phyloP scores from a whole-genome alignment of 2,113 vertebrate genomes.

The Scopus umbretta region DNA sequence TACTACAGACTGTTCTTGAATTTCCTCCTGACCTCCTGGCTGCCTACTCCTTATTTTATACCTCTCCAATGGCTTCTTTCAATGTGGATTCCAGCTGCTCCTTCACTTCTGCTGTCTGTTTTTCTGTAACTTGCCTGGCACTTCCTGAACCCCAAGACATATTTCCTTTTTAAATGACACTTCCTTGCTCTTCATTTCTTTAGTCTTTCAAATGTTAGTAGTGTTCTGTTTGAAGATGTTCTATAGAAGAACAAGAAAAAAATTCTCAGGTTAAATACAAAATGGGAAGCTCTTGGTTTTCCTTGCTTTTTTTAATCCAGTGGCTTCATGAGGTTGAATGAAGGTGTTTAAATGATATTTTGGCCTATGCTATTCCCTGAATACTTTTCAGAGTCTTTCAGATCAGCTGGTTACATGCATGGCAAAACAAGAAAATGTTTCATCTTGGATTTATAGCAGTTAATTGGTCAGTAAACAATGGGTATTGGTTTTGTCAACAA shows the following conservation, averaged over 20 bases:
- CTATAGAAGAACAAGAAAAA: background rate
- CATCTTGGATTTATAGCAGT: background rate
- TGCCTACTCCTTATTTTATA: background rate
- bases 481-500: background rate
- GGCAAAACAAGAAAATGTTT: background rate
- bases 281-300: background rate
- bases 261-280: background rate
- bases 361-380: background rate
- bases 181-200: background rate
- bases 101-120: background rate
- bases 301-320: background rate
- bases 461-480: background rate
- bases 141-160: background rate
- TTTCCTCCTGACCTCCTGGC: background rate
- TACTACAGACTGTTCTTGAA: background rate
- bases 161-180: background rate
- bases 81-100: background rate
- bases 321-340: background rate
- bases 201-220: background rate
- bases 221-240: background rate
- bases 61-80: accelerated
- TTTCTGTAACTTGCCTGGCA: background rate
- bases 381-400: background rate
- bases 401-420: background rate
- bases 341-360: background rate